Evolutionary conservation across 64 coral and sea anemone genomes (phyloP).

Genomic region (Anthopleura sola): DNA sequence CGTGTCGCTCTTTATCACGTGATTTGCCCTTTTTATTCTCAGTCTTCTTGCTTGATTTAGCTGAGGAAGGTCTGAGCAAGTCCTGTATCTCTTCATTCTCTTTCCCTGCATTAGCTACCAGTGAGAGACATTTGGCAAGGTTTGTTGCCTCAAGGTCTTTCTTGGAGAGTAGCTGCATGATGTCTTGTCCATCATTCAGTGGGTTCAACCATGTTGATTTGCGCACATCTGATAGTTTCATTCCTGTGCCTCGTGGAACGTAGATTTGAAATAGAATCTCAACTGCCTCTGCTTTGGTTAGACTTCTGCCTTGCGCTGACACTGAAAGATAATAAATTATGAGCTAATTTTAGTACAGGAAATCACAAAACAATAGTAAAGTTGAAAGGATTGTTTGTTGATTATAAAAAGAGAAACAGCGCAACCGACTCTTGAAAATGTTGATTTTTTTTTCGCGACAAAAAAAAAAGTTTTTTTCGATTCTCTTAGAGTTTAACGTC

Average conservation of each 20-base stretch:
- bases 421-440: not conserved
- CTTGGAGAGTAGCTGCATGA: slow-evolving; percentile 85
- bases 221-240: slow-evolving; percentile 79
- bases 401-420: not conserved
- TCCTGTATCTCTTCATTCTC: slow-evolving; percentile 86
- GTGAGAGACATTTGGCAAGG: slow-evolving; percentile 62
- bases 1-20: not conserved
- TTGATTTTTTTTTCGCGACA: too few species aligned
- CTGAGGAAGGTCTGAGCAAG: slow-evolving; percentile 64
- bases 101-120: slow-evolving; percentile 69
- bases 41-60: slow-evolving; percentile 34
- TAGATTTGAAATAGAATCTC: slow-evolving; percentile 98
- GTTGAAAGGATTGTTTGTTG: not conserved
- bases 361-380: not conserved
- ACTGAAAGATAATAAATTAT: slow-evolving; percentile 21
- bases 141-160: slow-evolving; percentile 94
- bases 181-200: slow-evolving; percentile 75
- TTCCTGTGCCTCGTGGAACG: slow-evolving; percentile 90
- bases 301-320: slow-evolving; percentile 64
- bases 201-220: slow-evolving; percentile 99
- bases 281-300: slow-evolving; percentile 96
- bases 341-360: not conserved
- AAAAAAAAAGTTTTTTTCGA: too few species aligned
- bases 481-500: too few species aligned
- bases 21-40: slow-evolving; percentile 34